Evolutionary conservation across 2,113 vertebrate genomes (phyloP).

Genomic region (Coptodon bakossiorum): DNA sequence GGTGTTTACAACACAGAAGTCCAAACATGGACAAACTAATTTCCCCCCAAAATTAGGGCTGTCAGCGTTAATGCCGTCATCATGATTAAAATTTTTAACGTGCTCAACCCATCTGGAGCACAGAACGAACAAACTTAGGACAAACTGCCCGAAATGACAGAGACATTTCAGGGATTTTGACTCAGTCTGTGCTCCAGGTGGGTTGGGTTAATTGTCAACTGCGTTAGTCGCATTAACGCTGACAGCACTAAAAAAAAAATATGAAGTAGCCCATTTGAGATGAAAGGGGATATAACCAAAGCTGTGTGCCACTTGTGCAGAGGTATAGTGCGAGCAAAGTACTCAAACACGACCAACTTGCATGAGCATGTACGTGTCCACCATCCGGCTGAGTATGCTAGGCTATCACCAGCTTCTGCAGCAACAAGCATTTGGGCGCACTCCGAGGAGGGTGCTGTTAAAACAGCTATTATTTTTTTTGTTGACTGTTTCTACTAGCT

Average conservation of each 20-base stretch:
- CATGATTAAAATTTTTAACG: background rate
- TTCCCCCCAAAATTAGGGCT: background rate
- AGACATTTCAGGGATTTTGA: background rate
- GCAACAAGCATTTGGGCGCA: background rate
- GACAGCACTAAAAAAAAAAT: background rate
- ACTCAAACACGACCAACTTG: background rate
- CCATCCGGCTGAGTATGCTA: background rate
- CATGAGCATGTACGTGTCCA: background rate
- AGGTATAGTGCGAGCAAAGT: background rate
- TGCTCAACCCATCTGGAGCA: background rate
- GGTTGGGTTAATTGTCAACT: background rate
- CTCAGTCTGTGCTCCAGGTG: background rate
- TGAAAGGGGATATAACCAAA: background rate
- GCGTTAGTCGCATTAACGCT: background rate
- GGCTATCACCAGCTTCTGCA: background rate
- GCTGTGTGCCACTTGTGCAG: background rate
- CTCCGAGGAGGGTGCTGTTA: background rate
- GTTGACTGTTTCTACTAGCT: background rate
- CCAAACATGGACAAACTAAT: background rate
- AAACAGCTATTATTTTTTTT: background rate
- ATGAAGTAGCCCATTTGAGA: background rate
- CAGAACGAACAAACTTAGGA: background rate
- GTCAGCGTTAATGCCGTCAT: background rate
- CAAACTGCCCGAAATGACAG: background rate
- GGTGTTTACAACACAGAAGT: background rate